These are phyloP conservation scores for Zoanthus sansibaricus DNA, from an alignment of 92 coral and sea anemone genomes.

Conservation along the genomic window DNA sequence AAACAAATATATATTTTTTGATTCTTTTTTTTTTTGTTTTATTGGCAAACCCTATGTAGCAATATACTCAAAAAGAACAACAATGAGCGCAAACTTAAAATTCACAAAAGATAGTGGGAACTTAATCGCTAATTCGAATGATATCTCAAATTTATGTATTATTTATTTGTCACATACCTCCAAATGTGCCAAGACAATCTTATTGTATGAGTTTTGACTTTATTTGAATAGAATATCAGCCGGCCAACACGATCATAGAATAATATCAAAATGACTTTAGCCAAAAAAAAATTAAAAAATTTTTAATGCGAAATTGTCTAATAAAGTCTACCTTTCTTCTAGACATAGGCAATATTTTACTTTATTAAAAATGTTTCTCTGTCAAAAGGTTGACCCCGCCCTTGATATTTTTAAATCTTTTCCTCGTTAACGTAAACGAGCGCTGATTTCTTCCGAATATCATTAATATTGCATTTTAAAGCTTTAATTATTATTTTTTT, in stretches of 20 bases:
- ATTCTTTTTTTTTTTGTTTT: background rate
- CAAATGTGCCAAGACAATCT: constrained; percentile 28
- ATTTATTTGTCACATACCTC: constrained; percentile 39
- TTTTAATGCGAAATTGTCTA: constrained; percentile 2
- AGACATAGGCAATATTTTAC: background rate
- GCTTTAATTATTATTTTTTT: constrained; percentile 3
- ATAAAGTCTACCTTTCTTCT: constrained; percentile 2
- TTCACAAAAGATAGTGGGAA: constrained; percentile 31
- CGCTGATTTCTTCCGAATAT: background rate
- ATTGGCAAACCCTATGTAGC: background rate
- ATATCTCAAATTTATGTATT: constrained; percentile 20
- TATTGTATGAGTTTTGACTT: background rate
- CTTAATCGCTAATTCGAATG: constrained; percentile 23
- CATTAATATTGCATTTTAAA: constrained; percentile 4
- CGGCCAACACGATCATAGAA: constrained; percentile 11
- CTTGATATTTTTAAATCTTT: background rate
- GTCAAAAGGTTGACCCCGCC: constrained; percentile 12
- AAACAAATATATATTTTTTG: background rate
- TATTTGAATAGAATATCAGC: constrained; percentile 29
- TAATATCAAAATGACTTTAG: constrained; percentile 25
- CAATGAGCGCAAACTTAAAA: background rate
- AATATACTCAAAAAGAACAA: constrained; percentile 4
- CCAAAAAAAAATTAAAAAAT: background rate
- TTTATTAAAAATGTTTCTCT: background rate
- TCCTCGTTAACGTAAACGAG: constrained; percentile 1